Conservation (phyloP, 2,888 invertebrate genomes). For the Nomada fabriciana region DNA sequence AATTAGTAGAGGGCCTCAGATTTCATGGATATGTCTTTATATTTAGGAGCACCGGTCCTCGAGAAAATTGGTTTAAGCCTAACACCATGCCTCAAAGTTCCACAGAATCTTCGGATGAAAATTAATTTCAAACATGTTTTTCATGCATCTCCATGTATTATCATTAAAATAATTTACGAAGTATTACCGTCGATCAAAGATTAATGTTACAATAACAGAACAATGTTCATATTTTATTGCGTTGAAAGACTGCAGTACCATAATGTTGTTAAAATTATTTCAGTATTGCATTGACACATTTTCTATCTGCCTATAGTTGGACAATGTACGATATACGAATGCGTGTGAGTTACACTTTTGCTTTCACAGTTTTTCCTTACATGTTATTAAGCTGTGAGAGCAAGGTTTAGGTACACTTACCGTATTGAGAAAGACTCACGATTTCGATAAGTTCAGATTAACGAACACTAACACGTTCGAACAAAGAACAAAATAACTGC, state of each 20-base stretch:
- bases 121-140: slow-evolving; percentile 72
- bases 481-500: slow-evolving; percentile 22
- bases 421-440: slow-evolving; percentile 6
- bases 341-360: slow-evolving; percentile 21
- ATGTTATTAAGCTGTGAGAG: slow-evolving; percentile 46
- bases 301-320: slow-evolving; percentile 18
- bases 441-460: slow-evolving; percentile 37
- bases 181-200: slow-evolving; percentile 36
- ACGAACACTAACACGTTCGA: slow-evolving; percentile 8
- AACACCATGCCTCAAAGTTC: slow-evolving; percentile 86
- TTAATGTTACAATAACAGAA: slow-evolving; percentile 40
- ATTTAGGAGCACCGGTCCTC: slow-evolving; percentile 83
- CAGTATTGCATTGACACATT: slow-evolving; percentile 14
- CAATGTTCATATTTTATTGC: slow-evolving; percentile 36
- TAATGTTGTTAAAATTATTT: slow-evolving; percentile 25
- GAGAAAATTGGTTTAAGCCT: slow-evolving; percentile 85
- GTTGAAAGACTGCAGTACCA: slow-evolving; percentile 28
- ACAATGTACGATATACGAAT: slow-evolving; percentile 13
- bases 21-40: slow-evolving; percentile 30
- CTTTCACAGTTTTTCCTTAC: slow-evolving; percentile 51
- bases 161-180: slow-evolving; percentile 35
- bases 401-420: slow-evolving; percentile 44
- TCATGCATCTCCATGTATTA: slow-evolving; percentile 20
- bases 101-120: slow-evolving; percentile 84
- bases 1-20: background rate